These are phyloP conservation scores for Orthosia gothica DNA, from an alignment of 2,888 invertebrate genomes.

Conservation along the genomic window DNA sequence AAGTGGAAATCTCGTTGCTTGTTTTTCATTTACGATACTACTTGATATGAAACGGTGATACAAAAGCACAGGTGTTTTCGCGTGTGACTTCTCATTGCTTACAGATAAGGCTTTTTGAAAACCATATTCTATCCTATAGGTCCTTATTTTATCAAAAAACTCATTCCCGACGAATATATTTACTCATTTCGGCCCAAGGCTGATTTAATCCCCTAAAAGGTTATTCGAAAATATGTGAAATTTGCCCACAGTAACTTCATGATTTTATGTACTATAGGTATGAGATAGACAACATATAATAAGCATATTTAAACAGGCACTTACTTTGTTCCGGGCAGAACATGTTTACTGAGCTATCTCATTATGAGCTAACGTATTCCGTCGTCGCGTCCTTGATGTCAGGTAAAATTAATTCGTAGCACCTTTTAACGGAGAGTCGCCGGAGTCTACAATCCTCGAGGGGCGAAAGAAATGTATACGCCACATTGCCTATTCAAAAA, in stretches of 20 bases:
- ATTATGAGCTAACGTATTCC: too few relatives aligned
- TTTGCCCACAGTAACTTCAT: slow-evolving; percentile 43
- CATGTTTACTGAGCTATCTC: too few relatives aligned
- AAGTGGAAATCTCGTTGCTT: slow-evolving; percentile 14
- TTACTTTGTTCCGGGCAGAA: slow-evolving; percentile 71
- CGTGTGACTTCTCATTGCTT: background rate
- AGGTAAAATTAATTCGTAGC: too few relatives aligned
- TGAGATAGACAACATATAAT: slow-evolving; percentile 70
- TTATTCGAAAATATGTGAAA: slow-evolving; percentile 40
- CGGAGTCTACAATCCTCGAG: slow-evolving; percentile 78
- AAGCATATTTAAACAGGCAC: slow-evolving; percentile 73
- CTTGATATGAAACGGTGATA: background rate
- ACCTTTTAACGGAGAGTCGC: slow-evolving; percentile 77
- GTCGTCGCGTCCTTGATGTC: too few relatives aligned
- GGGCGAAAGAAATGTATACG: slow-evolving; percentile 86
- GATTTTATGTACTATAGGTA: slow-evolving; percentile 58
- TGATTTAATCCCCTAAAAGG: slow-evolving; percentile 42
- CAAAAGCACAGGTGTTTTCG: slow-evolving; percentile 1
- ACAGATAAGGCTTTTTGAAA: background rate
- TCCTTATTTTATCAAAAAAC: slow-evolving; percentile 19
- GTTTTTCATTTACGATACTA: slow-evolving; percentile 22
- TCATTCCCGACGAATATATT: slow-evolving; percentile 31
- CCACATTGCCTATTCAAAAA: slow-evolving; percentile 89
- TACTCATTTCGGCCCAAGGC: slow-evolving; percentile 33
- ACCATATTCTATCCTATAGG: background rate